Conservation (phyloP, 2,797 vertebrate species). For the Crocidura indochinensis region DNA sequence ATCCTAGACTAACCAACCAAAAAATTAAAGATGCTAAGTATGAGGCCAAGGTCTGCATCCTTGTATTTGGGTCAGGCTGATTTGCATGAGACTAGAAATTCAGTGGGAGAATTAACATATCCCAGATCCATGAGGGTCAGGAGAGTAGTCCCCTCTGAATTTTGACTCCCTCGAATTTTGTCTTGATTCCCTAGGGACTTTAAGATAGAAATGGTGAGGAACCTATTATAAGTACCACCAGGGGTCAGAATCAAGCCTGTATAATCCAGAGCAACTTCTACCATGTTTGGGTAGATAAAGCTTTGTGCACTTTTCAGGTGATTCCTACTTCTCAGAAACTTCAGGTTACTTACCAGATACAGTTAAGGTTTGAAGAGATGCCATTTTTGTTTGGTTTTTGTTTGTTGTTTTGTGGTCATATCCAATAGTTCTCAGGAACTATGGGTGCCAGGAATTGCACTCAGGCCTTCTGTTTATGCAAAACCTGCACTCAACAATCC, state of each 20-base stretch:
- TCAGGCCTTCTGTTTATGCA: too few relatives aligned
- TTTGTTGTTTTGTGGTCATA: too few relatives aligned
- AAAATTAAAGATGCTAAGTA: background rate
- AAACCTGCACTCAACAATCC: too few relatives aligned
- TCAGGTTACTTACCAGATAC: conserved; percentile 3
- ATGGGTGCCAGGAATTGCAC: too few relatives aligned
- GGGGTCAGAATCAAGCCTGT: conserved; percentile 71
- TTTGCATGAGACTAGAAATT: conserved; percentile 1
- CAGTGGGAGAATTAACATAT: background rate
- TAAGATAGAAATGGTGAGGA: background rate
- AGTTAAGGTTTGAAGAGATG: background rate
- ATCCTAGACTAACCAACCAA: too few relatives aligned
- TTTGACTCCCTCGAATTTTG: background rate
- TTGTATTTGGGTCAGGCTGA: background rate
- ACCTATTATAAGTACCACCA: conserved; percentile 60
- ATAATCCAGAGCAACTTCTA: background rate
- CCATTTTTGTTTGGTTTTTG: too few relatives aligned
- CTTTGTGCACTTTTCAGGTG: background rate
- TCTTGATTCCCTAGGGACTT: background rate
- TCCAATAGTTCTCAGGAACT: too few relatives aligned
- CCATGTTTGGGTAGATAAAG: too few relatives aligned
- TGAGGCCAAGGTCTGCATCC: background rate
- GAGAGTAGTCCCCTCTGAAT: background rate
- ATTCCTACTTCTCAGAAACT: background rate
- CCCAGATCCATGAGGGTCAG: background rate